Base-by-base conservation (phyloP, 2,113 vertebrate species). In the Notarius quadriscutis region DNA sequence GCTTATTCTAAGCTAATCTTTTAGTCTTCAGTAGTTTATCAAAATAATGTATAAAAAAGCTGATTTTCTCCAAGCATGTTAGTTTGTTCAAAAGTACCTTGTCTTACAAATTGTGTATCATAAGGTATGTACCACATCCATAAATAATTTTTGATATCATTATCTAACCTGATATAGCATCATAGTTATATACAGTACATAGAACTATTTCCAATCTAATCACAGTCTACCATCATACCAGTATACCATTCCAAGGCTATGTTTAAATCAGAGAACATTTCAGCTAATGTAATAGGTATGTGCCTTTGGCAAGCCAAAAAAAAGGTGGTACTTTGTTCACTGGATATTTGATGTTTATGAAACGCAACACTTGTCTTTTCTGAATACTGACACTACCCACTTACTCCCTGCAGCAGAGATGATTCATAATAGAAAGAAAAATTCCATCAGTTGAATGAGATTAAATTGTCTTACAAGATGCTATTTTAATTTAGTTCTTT, bases 21-120 rank as follows among this genome's bases (percentile, higher is more conserved):
- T 53, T 77, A 77, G 74, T 17, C 30, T 75, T 84, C 22, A 65
- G 20, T 53, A 84, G 25, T 6, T 58, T 84, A 79, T 79, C 51
- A 75, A 50, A 75, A 75, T 9, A 51, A 14, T 75, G 72, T 41
- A 41, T 74, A 67, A 7, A 63, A 22, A 48, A 58, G 53, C n/a
- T 10, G n/a, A 79, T 57, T 80, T 58, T 55, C n/a, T 55, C n/a
- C 53, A 58, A 80, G 77, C 53, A 80, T 80, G 77, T 57, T 80
- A 80, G n/a, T 58, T 80, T 80, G n/a, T 30, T 53, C 53, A 53
- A 75, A 75, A 58, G n/a, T 80, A 79, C n/a, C n/a, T 57, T 57
- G 50, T 75, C 20, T 50, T 78, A 55, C 25, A 27, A 80, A 30
- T 80, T 80, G 53, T 78, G 50, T 25, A 51, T 53, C 51, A 30